Base-by-base conservation (phyloP, 2,113 vertebrate species). In the Danionella cerebrum region DNA sequence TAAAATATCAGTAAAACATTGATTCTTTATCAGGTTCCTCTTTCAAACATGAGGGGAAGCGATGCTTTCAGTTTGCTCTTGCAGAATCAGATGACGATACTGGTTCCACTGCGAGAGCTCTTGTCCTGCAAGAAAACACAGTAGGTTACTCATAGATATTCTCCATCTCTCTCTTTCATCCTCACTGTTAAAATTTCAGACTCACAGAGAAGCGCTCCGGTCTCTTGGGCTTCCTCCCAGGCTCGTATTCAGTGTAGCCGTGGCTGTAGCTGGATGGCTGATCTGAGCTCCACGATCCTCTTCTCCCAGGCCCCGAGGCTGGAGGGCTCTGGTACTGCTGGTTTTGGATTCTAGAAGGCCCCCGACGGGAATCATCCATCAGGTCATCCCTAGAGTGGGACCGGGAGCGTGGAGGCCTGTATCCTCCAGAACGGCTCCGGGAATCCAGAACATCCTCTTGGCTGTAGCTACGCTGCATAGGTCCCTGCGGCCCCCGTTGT, bases 71-170 rank as follows among this genome's bases (percentile, higher is more conserved):
- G n/a, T n/a, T n/a, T n/a, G n/a, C n/a, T n/a, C n/a, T n/a, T n/a
- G n/a, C n/a, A n/a, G n/a, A n/a, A 11, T 89, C 80, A 89, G 84
- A 98, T 94, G 83, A 98, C 82, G 72, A 97, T 76, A 57, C 93
- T 98, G 79, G 83, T 91, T 67, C 88, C 94, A 68, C 90, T 94
- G 81, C 90, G 86, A 77, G 91, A 94, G 76, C 89, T 92, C 72
- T 82, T 92, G 72, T 86, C 93, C 94, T 97, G 80, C 84, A 73
- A 33, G 5, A 33, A 3, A 5, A 33, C 29, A 33, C 29, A 33
- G 5, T 33, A 33, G 29, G 1, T 33, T 33, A 33, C 29, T 4
- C 21, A 27, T n/a, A n/a, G n/a, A n/a, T n/a, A n/a, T n/a, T n/a
- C n/a, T n/a, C n/a, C n/a, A n/a, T n/a, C n/a, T n/a, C n/a, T n/a